phyloP scores from a whole-genome alignment of 2,888 invertebrate species.

The Ecdyonurus torrentis region DNA sequence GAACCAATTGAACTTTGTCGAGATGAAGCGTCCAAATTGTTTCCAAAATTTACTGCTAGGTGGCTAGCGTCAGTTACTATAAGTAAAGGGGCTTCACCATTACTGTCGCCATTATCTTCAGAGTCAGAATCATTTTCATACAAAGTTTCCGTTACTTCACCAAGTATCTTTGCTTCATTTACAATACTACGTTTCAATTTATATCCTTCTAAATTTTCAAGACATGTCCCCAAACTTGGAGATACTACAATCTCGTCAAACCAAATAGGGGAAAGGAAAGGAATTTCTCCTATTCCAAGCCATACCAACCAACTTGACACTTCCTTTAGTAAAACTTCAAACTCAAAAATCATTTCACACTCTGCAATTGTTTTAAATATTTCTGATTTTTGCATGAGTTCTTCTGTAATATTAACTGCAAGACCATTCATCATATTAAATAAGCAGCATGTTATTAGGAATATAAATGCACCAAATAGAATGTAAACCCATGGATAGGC shows the following conservation, averaged over 20 bases:
- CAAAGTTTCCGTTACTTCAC: too few species aligned
- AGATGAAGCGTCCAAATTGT: too few species aligned
- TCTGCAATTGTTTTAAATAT: background rate
- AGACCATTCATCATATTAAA: constrained; percentile 1
- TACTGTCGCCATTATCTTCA: too few species aligned
- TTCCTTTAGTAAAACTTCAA: background rate
- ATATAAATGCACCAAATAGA: constrained; percentile 1
- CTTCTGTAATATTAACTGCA: background rate
- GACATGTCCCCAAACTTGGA: background rate
- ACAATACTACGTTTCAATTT: too few species aligned
- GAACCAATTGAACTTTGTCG: too few species aligned
- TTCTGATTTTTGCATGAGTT: background rate
- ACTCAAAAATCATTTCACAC: background rate
- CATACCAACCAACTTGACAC: background rate
- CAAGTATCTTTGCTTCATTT: too few species aligned
- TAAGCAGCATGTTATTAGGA: background rate
- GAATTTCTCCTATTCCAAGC: background rate
- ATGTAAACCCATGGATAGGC: background rate
- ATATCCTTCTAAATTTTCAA: background rate
- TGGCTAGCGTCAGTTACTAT: too few species aligned
- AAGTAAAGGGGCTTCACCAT: too few species aligned
- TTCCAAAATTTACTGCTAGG: too few species aligned
- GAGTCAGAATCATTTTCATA: too few species aligned
- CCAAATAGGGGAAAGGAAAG: background rate
- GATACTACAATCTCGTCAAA: background rate